Evolutionary conservation across 2,888 invertebrate genomes (phyloP), one percentile per base, ranked within the genome.

Genomic region (Anodontia alba): DNA sequence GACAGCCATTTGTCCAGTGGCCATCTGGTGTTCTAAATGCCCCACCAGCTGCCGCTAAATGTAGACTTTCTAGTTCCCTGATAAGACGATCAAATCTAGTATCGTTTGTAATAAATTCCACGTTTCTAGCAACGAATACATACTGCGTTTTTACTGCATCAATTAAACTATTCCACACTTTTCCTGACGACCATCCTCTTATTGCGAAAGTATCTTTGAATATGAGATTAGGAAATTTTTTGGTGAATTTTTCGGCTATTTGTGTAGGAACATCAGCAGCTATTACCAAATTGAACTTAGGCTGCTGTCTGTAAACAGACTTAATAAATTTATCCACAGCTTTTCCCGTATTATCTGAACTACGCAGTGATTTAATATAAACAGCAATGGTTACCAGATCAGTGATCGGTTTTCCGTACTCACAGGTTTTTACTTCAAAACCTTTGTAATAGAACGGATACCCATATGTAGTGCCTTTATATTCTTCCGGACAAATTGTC

Each of bases 1-100:
- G 89, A 81, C 94, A 94, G 0, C 88, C 89, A 43, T 84, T 81
- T 43, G 72, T 70, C 93, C 94, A 94, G 36, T 89, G 88, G 1
- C 93, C 93, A 38, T 82, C 78, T 0, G 81, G 36, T 62, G 85
- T 87, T 72, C 92, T 77, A 73, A 83, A 79, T 17, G 92, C 89
- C 7, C 93, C 92, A 12, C 90, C 91, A 8, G 87, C 92, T 0
- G 88, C 89, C 1, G 78, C 80, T 7, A 89, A 89, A 23, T 83
- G 66, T 2, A 89, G 78, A 23, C 75, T 78, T 26, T 89, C 87
- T 26, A 92, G 87, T 54, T 91, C 91, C 8, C 91, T 68, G 12
- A 93, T 79, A 31, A 92, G 87, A 20, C 93, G 82, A 38, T 92
- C 90, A 26, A 93, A 76, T 15, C 89, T 73, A 12, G 88, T 83